A percentile compares a stretch with the other conserved stretches of the same genome.
Evolutionary conservation across 2,113 vertebrate genomes (phyloP).

Genomic region (Prunella himalayana): DNA sequence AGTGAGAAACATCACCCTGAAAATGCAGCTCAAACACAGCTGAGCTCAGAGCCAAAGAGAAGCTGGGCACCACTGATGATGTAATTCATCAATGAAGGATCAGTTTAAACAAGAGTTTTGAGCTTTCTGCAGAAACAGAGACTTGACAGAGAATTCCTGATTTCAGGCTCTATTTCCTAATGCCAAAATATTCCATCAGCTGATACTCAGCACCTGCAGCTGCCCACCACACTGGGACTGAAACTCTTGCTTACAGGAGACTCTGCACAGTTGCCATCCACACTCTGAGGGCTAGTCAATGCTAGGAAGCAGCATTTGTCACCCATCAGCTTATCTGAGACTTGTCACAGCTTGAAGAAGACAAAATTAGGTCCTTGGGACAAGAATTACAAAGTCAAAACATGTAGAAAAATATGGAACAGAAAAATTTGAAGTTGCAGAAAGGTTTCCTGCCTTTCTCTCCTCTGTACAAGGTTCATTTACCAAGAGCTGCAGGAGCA

Average conservation of each 20-base stretch:
- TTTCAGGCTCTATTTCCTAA: neutral
- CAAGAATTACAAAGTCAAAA: neutral
- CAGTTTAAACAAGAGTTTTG: neutral
- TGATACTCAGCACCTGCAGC: neutral
- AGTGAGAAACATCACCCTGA: neutral
- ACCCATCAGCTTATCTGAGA: neutral
- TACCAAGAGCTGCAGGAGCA: neutral
- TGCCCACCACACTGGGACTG: neutral
- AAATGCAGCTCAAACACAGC: neutral
- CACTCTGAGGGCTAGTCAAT: neutral
- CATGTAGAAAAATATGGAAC: rapidly evolving
- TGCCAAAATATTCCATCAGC: neutral
- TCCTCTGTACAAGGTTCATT: neutral
- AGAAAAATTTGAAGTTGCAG: neutral
- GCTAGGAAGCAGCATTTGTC: neutral
- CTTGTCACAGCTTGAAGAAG: neutral
- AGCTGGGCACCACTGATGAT: neutral
- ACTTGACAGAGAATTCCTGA: neutral
- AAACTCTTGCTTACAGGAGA: neutral
- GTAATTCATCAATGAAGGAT: neutral
- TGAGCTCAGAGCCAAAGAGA: neutral
- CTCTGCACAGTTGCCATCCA: neutral
- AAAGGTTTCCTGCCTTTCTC: neutral
- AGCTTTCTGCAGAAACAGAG: neutral
- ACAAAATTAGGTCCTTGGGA: neutral